Evolutionary conservation across 2,888 invertebrate species (phyloP), one percentile per base, ranked within the genome.

Genomic region (Lissocephala sabroskyi): DNA sequence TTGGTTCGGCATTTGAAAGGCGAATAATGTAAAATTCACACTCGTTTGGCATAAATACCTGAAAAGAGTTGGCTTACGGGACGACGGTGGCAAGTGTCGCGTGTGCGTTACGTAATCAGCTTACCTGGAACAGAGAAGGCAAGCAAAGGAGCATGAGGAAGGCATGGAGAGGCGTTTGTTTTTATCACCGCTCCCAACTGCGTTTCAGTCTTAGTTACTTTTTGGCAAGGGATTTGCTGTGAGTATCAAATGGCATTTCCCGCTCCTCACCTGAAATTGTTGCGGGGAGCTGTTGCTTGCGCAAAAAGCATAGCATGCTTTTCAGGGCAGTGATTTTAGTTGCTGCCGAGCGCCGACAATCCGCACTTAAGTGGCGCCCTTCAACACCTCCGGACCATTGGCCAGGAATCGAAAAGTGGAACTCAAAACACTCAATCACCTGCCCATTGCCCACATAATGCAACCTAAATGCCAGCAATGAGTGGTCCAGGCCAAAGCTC

Each of bases 31-130:
- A 3, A 35, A 35, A 35, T 35, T 35, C 9, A 35, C 35, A 35
- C 33, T 13, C 37, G 6, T n/a, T 14, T 11, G 6, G 40, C 18
- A 10, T 17, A 46, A 33, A 3, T 45, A 41, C 29, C 1, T 47
- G 26, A 26, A n/a, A n/a, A n/a, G n/a, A n/a, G n/a, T n/a, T n/a
- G n/a, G n/a, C n/a, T n/a, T n/a, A n/a, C n/a, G n/a, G n/a, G n/a
- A n/a, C n/a, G n/a, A n/a, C n/a, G n/a, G n/a, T n/a, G n/a, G n/a
- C 13, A 42, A 13, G 30, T 39, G 26, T 26, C 18, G 35, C 28
- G 44, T 57, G 45, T 56, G 44, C 42, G 62, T 76, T 71, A 65
- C 56, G 63, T 71, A 77, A 76, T 68, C 77, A 59, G 71, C 71
- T 77, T 77, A 77, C 53, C 77, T 73, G 62, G 51, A n/a, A n/a